These are phyloP conservation scores for Salvelinus fontinalis DNA, from an alignment of 2,113 vertebrate genomes.

Conservation along the genomic window DNA sequence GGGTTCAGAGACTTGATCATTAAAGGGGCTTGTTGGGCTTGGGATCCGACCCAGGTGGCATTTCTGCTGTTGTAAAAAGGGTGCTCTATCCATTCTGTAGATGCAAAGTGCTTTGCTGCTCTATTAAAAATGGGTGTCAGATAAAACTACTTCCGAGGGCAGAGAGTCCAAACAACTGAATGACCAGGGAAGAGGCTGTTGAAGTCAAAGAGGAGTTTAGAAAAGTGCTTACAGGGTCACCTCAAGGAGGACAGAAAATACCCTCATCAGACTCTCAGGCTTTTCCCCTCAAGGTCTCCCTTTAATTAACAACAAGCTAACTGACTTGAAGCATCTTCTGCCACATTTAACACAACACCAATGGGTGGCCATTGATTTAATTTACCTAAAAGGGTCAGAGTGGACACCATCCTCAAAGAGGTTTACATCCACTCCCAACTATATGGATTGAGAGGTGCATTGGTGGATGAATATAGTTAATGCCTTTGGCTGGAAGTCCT, in stretches of 20 bases:
- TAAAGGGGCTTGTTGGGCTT: constrained; percentile 52
- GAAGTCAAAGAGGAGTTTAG: background rate
- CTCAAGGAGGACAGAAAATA: background rate
- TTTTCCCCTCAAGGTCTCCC: background rate
- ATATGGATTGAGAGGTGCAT: background rate
- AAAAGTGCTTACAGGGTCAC: background rate
- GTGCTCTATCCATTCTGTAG: constrained; percentile 40
- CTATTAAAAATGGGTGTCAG: constrained; percentile 61
- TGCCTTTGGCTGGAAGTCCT: background rate
- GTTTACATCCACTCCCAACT: background rate
- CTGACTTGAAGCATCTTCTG: background rate
- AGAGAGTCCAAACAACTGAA: constrained; percentile 28
- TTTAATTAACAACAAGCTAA: constrained; percentile 17
- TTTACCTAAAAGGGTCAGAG: constrained; percentile 30
- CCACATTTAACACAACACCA: constrained; percentile 30
- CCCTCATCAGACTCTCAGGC: background rate
- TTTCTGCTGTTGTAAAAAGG: constrained; percentile 44
- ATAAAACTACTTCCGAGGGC: constrained; percentile 46
- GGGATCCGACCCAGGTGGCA: constrained; percentile 4
- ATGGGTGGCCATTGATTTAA: constrained; percentile 33
- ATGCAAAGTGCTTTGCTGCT: constrained; percentile 44
- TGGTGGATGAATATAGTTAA: background rate
- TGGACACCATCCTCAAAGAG: constrained; percentile 6
- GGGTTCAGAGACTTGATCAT: constrained; percentile 59
- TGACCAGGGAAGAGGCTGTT: constrained; percentile 26